phyloP scores from a whole-genome alignment of 53 echinoderm and acorn worm species.

The Hippasteria phrygiana region DNA sequence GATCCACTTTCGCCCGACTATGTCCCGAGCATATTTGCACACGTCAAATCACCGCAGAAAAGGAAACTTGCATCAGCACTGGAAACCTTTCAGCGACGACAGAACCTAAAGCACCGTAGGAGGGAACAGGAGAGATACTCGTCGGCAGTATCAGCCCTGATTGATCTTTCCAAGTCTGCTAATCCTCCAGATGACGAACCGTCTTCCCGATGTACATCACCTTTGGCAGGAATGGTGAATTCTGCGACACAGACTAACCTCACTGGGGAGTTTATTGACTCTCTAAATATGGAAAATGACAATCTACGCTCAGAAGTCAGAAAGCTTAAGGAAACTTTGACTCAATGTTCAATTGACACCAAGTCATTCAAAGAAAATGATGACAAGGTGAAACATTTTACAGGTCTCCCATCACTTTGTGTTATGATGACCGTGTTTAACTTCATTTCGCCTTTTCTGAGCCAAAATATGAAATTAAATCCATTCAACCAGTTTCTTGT shows the following conservation, averaged over 20 bases:
- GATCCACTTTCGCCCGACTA: neutral
- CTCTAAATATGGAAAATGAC: neutral
- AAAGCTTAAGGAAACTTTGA: neutral
- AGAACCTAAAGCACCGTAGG: neutral
- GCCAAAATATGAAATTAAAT: neutral
- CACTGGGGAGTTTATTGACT: too few species aligned
- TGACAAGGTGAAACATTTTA: neutral
- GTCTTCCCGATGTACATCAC: too few species aligned
- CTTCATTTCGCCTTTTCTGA: neutral
- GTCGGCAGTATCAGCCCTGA: neutral
- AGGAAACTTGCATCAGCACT: neutral
- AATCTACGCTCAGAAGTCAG: neutral
- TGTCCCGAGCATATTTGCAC: neutral
- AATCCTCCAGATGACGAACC: too few species aligned
- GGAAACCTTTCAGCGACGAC: too few species aligned
- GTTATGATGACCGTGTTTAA: neutral
- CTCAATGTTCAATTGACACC: neutral
- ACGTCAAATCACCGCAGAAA: neutral
- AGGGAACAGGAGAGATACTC: neutral
- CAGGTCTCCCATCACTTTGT: neutral
- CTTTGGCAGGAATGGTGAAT: too few species aligned
- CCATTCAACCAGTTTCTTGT: too few species aligned
- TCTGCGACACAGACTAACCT: too few species aligned
- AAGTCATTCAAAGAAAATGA: neutral
- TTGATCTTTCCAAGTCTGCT: too few species aligned